phyloP scores from a whole-genome alignment of 2,113 vertebrate genomes.

The Xiphophorus couchianus region DNA sequence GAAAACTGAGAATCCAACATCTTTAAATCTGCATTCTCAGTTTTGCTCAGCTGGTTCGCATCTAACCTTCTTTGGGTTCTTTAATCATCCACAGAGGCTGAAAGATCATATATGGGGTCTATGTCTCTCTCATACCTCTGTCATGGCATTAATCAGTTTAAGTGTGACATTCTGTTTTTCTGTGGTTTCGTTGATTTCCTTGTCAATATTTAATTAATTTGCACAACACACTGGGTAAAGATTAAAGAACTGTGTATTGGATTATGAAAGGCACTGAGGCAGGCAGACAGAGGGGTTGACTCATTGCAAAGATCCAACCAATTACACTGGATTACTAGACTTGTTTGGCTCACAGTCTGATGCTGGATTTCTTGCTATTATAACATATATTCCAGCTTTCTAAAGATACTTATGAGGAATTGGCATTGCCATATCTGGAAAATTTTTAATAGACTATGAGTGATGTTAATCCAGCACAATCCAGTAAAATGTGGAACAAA shows the following conservation, averaged over 20 bases:
- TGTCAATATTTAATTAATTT: constrained; percentile 84
- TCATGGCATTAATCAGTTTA: constrained; percentile 79
- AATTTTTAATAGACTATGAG: constrained; percentile 77
- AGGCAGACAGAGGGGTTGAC: constrained; percentile 75
- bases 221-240: constrained; percentile 81
- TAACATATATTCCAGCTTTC: constrained; percentile 74
- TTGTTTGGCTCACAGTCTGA: constrained; percentile 75
- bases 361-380: constrained; percentile 72
- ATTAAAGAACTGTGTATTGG: constrained; percentile 85
- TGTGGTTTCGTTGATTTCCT: constrained; percentile 76
- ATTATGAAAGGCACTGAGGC: constrained; percentile 77
- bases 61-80: constrained; percentile 56
- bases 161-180: constrained; percentile 80
- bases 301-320: constrained; percentile 79
- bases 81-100: constrained; percentile 72
- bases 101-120: constrained; percentile 62
- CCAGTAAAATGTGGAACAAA: constrained; percentile 73
- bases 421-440: constrained; percentile 71
- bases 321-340: constrained; percentile 78
- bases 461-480: constrained; percentile 76
- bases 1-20: constrained; percentile 2
- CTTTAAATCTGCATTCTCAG: constrained; percentile 43
- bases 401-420: constrained; percentile 67
- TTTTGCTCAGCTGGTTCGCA: constrained; percentile 54
- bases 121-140: constrained; percentile 67